Evolutionary conservation across 2,888 invertebrate species (phyloP).

Genomic region (Lordiphosa andalusiaca): DNA sequence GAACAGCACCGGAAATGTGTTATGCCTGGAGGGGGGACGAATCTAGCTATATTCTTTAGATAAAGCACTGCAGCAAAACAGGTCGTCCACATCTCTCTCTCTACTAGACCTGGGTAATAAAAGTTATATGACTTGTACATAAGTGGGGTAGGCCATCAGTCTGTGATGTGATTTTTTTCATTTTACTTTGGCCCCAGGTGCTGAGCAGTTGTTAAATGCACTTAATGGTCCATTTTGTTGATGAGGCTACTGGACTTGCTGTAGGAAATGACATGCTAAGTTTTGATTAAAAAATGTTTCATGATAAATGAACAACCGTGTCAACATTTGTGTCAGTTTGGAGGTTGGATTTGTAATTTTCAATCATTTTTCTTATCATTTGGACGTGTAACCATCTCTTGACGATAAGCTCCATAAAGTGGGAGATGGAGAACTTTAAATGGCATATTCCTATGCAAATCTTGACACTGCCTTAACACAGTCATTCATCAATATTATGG

Average conservation of each 20-base stretch:
- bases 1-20: constrained; percentile 42
- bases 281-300: no score
- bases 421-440: no score
- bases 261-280: no score
- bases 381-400: no score
- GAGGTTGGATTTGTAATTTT: no score
- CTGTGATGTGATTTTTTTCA: constrained; percentile 18
- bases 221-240: constrained; percentile 1
- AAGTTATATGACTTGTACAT: constrained; percentile 22
- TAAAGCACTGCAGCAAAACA: constrained; percentile 28
- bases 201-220: no score
- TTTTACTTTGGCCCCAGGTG: constrained; percentile 4
- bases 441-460: no score
- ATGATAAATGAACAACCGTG: no score
- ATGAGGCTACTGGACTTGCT: no score
- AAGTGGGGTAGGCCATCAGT: constrained; percentile 22
- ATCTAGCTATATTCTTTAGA: constrained; percentile 17
- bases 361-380: no score
- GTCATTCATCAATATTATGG: constrained; percentile 5
- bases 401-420: no score
- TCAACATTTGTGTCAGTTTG: no score
- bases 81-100: constrained; percentile 5
- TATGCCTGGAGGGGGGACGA: constrained; percentile 3
- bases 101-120: constrained; percentile 24
- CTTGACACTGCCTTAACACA: constrained; percentile 2